Evolutionary conservation across 2,888 invertebrate species (phyloP).

Genomic region (Patella ulyssiponensis): DNA sequence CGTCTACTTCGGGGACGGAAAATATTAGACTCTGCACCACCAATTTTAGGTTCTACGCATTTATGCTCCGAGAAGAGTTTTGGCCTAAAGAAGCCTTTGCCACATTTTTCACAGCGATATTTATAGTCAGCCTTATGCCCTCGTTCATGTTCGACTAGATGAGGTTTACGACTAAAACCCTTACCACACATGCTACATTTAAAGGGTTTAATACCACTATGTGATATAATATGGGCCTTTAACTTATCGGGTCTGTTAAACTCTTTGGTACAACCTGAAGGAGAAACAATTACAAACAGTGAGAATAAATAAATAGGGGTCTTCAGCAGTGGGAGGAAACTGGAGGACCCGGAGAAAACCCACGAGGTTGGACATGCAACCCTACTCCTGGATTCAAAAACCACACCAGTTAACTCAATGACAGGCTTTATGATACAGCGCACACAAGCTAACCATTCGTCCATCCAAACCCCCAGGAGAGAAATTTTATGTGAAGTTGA

Average conservation of each 20-base stretch:
- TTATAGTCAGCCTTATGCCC: conserved; percentile 66
- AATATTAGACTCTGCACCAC: conserved; percentile 42
- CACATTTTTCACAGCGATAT: conserved; percentile 62
- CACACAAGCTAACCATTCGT: too few relatives aligned
- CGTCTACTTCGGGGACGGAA: conserved; percentile 54
- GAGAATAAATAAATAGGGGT: too few relatives aligned
- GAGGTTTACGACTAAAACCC: conserved; percentile 69
- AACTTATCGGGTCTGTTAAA: conserved; percentile 78
- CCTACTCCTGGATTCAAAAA: too few relatives aligned
- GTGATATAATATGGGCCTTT: conserved; percentile 78
- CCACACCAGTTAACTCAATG: too few relatives aligned
- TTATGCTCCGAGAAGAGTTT: conserved; percentile 65
- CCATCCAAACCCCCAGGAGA: too few relatives aligned
- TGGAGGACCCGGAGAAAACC: too few relatives aligned
- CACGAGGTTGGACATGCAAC: too few relatives aligned
- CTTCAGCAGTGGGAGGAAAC: too few relatives aligned
- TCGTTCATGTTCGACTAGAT: conserved; percentile 69
- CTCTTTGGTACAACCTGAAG: conserved; percentile 77
- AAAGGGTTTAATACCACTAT: conserved; percentile 74
- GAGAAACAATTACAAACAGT: too few relatives aligned
- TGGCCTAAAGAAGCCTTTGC: conserved; percentile 64
- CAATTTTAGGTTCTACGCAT: conserved; percentile 54
- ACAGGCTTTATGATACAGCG: too few relatives aligned
- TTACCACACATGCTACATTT: conserved; percentile 70
- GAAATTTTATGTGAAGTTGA: too few relatives aligned